Conservation (phyloP, 2,113 vertebrate species). For the Hydrolagus affinis region DNA sequence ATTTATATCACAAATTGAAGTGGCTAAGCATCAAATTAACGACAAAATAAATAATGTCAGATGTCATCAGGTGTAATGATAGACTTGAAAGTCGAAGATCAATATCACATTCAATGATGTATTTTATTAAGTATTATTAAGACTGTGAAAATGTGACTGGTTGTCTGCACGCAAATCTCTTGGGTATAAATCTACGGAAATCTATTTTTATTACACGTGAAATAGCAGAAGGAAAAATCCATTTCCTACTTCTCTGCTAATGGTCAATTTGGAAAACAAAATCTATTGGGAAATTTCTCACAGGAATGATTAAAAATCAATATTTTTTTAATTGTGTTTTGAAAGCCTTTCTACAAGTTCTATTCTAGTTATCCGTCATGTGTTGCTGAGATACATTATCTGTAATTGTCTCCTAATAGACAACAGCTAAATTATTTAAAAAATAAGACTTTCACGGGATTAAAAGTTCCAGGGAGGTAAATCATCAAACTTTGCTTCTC, state of each 20-base stretch:
- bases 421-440: slow-evolving; percentile 1
- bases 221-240: slow-evolving; percentile 17
- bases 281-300: neutral
- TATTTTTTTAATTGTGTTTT: slow-evolving; percentile 22
- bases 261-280: slow-evolving; percentile 18
- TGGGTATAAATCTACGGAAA: neutral
- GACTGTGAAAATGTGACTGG: neutral
- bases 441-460: neutral
- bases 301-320: slow-evolving; percentile 16
- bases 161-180: neutral
- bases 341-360: neutral
- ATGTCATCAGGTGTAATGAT: slow-evolving; percentile 2
- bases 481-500: neutral
- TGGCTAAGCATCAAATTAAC: slow-evolving; percentile 13
- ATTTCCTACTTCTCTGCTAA: slow-evolving; percentile 18
- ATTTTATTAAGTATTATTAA: slow-evolving; percentile 5
- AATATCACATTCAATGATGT: slow-evolving; percentile 16
- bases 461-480: neutral
- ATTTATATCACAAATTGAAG: slow-evolving; percentile 9
- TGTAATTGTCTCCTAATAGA: neutral
- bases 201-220: slow-evolving; percentile 22
- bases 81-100: slow-evolving; percentile 14
- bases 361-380: slow-evolving; percentile 8
- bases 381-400: neutral
- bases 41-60: slow-evolving; percentile 7